phyloP scores from a whole-genome alignment of 2,888 invertebrate genomes.

The Ormyrus rosae region DNA sequence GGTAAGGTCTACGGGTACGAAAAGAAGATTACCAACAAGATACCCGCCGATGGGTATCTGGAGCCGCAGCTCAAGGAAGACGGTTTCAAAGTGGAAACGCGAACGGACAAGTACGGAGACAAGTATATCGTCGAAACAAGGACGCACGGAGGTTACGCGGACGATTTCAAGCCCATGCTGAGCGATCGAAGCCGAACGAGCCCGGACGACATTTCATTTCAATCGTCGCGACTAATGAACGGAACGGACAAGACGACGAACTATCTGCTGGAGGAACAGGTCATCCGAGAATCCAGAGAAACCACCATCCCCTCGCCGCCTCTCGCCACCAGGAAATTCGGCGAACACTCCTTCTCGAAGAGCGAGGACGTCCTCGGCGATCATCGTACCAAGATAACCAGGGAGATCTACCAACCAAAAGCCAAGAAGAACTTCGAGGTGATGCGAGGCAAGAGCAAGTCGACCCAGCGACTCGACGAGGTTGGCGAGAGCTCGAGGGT shows the following conservation, averaged over 20 bases:
- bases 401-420: constrained; percentile 66
- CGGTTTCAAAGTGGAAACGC: constrained; percentile 70
- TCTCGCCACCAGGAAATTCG: constrained; percentile 63
- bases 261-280: constrained; percentile 59
- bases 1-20: constrained; percentile 74
- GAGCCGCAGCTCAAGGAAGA: constrained; percentile 65
- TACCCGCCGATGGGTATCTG: constrained; percentile 77
- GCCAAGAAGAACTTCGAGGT: constrained; percentile 69
- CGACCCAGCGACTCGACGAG: constrained; percentile 71
- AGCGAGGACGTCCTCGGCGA: constrained; percentile 68
- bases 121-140: constrained; percentile 72
- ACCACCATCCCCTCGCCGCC: constrained; percentile 62
- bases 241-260: constrained; percentile 47
- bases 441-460: constrained; percentile 70
- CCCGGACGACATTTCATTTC: constrained; percentile 65
- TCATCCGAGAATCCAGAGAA: constrained; percentile 56
- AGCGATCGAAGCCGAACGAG: constrained; percentile 67
- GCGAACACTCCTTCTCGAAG: constrained; percentile 69
- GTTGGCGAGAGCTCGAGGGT: constrained; percentile 65
- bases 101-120: constrained; percentile 72
- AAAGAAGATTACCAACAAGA: constrained; percentile 77
- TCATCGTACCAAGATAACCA: constrained; percentile 55
- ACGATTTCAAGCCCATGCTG: constrained; percentile 68
- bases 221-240: constrained; percentile 56
- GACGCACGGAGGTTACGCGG: constrained; percentile 68